A percentile compares a stretch with the other conserved stretches of the same genome.
Evolutionary conservation across 2,888 invertebrate genomes (phyloP).

Genomic region (Pseudeuparius sepicola): DNA sequence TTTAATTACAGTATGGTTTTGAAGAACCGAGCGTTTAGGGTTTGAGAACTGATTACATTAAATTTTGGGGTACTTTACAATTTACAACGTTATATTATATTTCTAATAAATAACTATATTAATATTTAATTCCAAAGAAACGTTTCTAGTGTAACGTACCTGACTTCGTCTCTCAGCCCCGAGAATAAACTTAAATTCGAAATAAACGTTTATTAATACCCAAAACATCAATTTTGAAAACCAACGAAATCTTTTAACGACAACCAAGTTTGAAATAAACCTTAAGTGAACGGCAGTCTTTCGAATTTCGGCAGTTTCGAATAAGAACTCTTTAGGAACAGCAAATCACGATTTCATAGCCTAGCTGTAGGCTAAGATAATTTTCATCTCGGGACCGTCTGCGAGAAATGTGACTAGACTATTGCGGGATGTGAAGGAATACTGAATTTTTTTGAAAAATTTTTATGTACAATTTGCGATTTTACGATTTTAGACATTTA

Average conservation of each 20-base stretch:
- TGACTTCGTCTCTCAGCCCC: conserved; percentile 27
- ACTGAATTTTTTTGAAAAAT: conserved; percentile 27
- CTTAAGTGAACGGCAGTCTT: conserved; percentile 40
- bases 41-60: conserved; percentile 35
- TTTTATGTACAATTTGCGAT: conserved; percentile 29
- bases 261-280: conserved; percentile 30
- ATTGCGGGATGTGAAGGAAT: conserved; percentile 38
- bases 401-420: conserved; percentile 29
- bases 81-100: conserved; percentile 36
- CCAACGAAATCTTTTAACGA: conserved; percentile 28
- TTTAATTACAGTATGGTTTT: conserved; percentile 32
- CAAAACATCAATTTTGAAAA: conserved; percentile 41
- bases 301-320: conserved; percentile 40
- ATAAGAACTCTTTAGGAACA: conserved; percentile 39
- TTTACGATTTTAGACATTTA: not conserved
- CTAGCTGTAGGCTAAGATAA: conserved; percentile 35
- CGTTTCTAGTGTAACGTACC: conserved; percentile 35
- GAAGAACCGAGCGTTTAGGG: conserved; percentile 34
- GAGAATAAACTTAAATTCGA: conserved; percentile 30
- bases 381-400: conserved; percentile 32
- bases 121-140: conserved; percentile 31
- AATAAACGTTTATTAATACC: conserved; percentile 30
- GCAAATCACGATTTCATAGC: conserved; percentile 37
- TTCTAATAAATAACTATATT: conserved; percentile 35
- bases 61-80: conserved; percentile 37